Conservation (phyloP, 1,140 invertebrate species). For the Meloidogyne chitwoodi region DNA sequence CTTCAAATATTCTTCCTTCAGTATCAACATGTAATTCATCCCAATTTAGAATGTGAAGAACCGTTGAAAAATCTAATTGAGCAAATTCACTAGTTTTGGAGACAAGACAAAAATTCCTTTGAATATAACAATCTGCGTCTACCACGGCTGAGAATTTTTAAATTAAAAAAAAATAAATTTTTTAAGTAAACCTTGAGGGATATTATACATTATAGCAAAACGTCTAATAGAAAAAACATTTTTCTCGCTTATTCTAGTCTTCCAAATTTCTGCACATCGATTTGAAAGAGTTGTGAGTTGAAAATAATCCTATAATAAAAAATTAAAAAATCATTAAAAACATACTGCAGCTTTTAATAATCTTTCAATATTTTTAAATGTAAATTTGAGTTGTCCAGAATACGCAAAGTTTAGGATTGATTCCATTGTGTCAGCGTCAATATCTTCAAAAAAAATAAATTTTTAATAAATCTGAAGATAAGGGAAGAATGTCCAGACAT, state of each 20-base stretch:
- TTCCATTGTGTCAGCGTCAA: slow-evolving; percentile 67
- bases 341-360: slow-evolving; percentile 75
- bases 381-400: slow-evolving; percentile 72
- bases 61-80: slow-evolving; percentile 67
- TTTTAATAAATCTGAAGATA: slow-evolving; percentile 64
- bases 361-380: slow-evolving; percentile 76
- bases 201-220: slow-evolving; percentile 79
- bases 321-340: not conserved
- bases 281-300: slow-evolving; percentile 76
- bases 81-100: slow-evolving; percentile 76
- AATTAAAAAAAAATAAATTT: not conserved
- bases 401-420: slow-evolving; percentile 82
- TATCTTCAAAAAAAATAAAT: slow-evolving; percentile 25
- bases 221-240: slow-evolving; percentile 76
- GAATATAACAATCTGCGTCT: slow-evolving; percentile 76
- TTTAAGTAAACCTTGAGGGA: slow-evolving; percentile 61
- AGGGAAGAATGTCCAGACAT: too few relatives aligned
- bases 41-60: slow-evolving; percentile 66
- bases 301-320: slow-evolving; percentile 67
- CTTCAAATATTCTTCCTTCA: slow-evolving; percentile 66
- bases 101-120: slow-evolving; percentile 77
- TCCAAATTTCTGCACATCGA: slow-evolving; percentile 77
- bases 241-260: slow-evolving; percentile 60
- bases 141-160: slow-evolving; percentile 65
- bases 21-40: slow-evolving; percentile 74